These are phyloP conservation scores for Callaeas wilsoni DNA, from an alignment of 2,113 vertebrate species.

Conservation along the genomic window DNA sequence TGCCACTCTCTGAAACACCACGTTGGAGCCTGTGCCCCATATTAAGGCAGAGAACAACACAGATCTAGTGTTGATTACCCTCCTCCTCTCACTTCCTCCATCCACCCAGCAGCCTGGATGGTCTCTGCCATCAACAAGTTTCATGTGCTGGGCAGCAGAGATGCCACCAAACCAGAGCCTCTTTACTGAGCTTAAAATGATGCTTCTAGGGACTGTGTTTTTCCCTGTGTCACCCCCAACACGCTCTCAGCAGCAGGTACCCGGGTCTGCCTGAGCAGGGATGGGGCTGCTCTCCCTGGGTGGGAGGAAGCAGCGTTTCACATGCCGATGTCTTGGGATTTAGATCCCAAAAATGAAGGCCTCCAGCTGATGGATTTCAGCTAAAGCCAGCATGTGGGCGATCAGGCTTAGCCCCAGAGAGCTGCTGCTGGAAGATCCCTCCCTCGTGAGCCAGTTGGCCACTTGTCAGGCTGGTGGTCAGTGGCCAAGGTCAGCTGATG, in stretches of 20 bases:
- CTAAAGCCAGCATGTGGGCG: background rate
- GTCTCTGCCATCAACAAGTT: background rate
- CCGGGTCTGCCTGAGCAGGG: background rate
- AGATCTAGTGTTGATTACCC: background rate
- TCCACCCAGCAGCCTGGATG: background rate
- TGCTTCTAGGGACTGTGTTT: background rate
- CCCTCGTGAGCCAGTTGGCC: background rate
- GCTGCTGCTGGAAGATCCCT: background rate
- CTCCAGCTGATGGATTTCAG: background rate
- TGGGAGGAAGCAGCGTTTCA: background rate
- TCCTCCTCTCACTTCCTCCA: background rate
- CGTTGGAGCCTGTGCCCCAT: background rate
- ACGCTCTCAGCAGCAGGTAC: background rate
- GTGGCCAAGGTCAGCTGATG: background rate
- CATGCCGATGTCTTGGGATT: background rate
- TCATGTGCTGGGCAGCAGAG: background rate
- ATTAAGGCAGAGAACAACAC: background rate
- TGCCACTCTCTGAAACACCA: background rate
- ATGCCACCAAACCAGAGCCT: background rate
- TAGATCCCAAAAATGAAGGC: background rate
- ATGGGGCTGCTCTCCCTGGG: background rate
- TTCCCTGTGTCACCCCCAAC: fast-evolving
- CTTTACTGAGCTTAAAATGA: background rate
- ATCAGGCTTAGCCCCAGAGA: background rate
- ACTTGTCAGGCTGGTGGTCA: background rate